Conservation (phyloP, 2,888 invertebrate species). For the Macropis europaea region DNA sequence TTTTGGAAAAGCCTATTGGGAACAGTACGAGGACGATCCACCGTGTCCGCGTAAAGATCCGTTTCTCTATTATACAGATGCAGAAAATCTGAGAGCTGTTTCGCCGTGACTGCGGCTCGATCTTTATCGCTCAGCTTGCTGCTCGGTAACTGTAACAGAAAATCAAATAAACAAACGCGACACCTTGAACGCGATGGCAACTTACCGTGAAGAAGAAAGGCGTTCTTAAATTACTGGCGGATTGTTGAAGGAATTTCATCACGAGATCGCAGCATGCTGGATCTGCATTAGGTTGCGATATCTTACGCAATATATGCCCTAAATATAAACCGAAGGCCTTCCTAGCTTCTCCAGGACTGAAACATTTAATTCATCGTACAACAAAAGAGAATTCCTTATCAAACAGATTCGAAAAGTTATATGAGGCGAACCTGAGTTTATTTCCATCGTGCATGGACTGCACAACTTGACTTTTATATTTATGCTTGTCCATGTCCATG, state of each 20-base stretch:
- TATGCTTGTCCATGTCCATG: slow-evolving; percentile 80
- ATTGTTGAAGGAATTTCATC: slow-evolving; percentile 88
- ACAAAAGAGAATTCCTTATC: neutral
- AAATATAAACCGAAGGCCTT: slow-evolving; percentile 90
- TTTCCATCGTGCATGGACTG: slow-evolving; percentile 84
- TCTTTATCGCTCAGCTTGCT: slow-evolving; percentile 89
- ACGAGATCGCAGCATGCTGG: slow-evolving; percentile 83
- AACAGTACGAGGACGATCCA: slow-evolving; percentile 84
- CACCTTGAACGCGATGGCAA: neutral
- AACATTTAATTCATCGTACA: slow-evolving; percentile 31
- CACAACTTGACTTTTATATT: slow-evolving; percentile 83
- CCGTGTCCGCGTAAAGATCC: slow-evolving; percentile 87
- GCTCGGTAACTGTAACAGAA: slow-evolving; percentile 83
- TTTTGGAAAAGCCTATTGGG: slow-evolving; percentile 82
- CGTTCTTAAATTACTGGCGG: slow-evolving; percentile 86
- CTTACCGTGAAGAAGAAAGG: slow-evolving; percentile 84
- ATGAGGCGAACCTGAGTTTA: slow-evolving; percentile 83
- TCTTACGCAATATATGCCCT: slow-evolving; percentile 86
- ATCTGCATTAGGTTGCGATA: slow-evolving; percentile 81
- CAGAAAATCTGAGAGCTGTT: slow-evolving; percentile 91
- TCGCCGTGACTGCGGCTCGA: slow-evolving; percentile 90
- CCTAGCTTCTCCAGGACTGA: slow-evolving; percentile 84
- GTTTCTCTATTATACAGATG: slow-evolving; percentile 92
- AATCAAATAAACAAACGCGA: neutral
- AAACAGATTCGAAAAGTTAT: neutral